Conservation (phyloP, 2,888 invertebrate species). For the Orthosia gothica region DNA sequence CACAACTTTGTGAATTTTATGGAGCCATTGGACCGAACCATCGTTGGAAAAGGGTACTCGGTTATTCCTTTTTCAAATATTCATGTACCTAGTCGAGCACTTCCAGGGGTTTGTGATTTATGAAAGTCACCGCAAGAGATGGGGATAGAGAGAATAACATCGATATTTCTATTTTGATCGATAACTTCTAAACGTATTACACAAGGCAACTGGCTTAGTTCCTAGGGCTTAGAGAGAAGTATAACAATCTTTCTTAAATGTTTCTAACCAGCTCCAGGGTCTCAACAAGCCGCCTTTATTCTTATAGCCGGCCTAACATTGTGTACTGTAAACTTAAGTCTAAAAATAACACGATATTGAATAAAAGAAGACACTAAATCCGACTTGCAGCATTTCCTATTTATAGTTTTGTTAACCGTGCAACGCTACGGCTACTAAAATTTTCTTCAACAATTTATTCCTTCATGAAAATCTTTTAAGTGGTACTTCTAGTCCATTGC, state of each 20-base stretch:
- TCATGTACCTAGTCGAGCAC: not conserved
- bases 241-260: too few relatives aligned
- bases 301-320: not conserved
- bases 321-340: not conserved
- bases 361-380: not conserved
- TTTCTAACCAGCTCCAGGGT: too few relatives aligned
- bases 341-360: not conserved
- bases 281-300: too few relatives aligned
- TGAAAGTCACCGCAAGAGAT: not conserved
- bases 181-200: not conserved
- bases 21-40: slow-evolving; percentile 16
- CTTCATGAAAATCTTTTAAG: slow-evolving; percentile 33
- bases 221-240: too few relatives aligned
- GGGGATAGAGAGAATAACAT: not conserved
- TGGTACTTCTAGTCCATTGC: slow-evolving; percentile 28
- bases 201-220: too few relatives aligned
- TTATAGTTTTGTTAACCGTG: slow-evolving; percentile 19
- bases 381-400: slow-evolving; percentile 11
- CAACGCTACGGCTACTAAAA: slow-evolving; percentile 17
- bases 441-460: slow-evolving; percentile 27
- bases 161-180: not conserved
- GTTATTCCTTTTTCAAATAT: slow-evolving; percentile 16
- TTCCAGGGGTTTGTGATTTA: slow-evolving; percentile 2
- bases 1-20: slow-evolving; percentile 30
- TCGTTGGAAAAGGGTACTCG: not conserved